Evolutionary conservation across 2,113 vertebrate species (phyloP), one percentile per base, ranked within the genome.

Genomic region (Pterocles gutturalis): DNA sequence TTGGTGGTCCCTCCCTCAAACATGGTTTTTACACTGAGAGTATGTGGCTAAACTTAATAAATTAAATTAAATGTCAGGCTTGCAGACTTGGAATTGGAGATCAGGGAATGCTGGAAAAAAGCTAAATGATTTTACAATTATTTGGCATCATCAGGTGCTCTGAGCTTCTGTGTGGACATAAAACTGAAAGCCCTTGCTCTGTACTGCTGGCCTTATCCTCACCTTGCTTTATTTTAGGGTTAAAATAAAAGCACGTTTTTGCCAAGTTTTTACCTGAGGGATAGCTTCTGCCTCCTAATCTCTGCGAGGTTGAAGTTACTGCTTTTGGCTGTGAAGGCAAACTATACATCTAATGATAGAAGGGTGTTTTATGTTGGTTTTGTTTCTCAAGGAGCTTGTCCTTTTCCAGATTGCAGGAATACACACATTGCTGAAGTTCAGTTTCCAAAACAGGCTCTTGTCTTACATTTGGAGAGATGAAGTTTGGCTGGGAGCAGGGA

Each of bases 391-490:
- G 90, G 71, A 84, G 3, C 57, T 84, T 38, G 18, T 67, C 38
- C 33, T 93, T 94, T 91, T 82, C 72, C 53, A 53, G 51, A 60
- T 20, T 75, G 29, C 48, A 53, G 45, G 29, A 91, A 65, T 54
- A 85, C 21, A 49, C 33, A 49, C 34, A 38, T 64, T 87, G 81
- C 84, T 91, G 57, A 93, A 96, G 84, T 76, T 94, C 48, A n/a
- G 73, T 77, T 91, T 95, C 93, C 81, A 95, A 95, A 97, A 95
- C 38, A 96, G 77, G 53, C 70, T 72, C 89, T 94, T 48, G 17
- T 87, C 87, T 85, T 91, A 34, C 61, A 43, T 89, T 96, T 87
- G 81, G 45, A 93, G 45, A 82, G 84, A 89, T 57, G 70, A 82
- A 77, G 45, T 94, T 94, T 91, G 91, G 87, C 93, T 96, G 53